Conservation (phyloP, 2,113 vertebrate species). For the Gymnocephalus cernua region DNA sequence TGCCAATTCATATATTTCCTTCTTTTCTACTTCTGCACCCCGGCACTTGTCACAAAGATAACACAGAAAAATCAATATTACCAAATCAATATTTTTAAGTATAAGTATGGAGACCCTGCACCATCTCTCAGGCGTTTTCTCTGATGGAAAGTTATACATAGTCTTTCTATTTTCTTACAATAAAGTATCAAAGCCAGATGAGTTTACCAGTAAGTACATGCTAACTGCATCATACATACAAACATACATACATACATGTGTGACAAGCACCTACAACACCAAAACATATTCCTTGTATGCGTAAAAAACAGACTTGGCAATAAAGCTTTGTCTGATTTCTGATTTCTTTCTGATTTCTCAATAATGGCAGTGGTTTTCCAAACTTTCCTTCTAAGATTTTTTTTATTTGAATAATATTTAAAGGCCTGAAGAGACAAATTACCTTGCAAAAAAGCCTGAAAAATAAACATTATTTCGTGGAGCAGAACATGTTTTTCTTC, state of each 20-base stretch:
- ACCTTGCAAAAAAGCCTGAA: background rate
- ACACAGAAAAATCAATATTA: background rate
- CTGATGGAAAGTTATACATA: background rate
- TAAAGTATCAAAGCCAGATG: conserved; percentile 38
- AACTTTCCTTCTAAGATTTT: no score
- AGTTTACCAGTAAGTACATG: conserved; percentile 18
- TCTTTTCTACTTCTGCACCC: background rate
- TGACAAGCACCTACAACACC: no score
- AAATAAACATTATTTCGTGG: conserved; percentile 38
- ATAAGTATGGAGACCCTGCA: background rate
- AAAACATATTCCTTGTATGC: no score
- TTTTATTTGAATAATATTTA: background rate
- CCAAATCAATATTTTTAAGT: conserved; percentile 19
- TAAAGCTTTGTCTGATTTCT: no score
- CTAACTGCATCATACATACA: conserved; percentile 46
- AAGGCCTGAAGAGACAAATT: conserved; percentile 32
- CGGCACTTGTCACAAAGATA: conserved; percentile 3
- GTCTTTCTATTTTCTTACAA: conserved; percentile 11
- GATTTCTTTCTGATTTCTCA: no score
- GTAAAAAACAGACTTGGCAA: no score
- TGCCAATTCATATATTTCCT: background rate
- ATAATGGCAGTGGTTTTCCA: conserved; percentile 13
- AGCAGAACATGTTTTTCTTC: conserved; percentile 19
- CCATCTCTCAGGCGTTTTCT: conserved; percentile 2
- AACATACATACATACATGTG: no score